These are phyloP conservation scores for Bos javanicus DNA, from an alignment of 2,113 vertebrate species.

Conservation along the genomic window DNA sequence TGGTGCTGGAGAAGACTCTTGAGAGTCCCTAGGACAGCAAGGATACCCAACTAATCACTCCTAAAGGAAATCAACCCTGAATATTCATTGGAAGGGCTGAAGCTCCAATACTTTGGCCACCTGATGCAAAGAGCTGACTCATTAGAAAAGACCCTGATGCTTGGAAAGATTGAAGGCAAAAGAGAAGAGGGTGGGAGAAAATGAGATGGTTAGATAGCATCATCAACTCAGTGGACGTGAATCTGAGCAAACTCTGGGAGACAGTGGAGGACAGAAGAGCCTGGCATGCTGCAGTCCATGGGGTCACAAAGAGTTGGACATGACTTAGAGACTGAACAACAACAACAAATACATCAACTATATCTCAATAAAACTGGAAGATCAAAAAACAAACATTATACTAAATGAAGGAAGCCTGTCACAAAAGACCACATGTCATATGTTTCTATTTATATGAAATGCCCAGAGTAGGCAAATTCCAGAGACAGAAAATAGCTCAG, in stretches of 20 bases:
- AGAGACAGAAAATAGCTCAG: constrained; percentile 27
- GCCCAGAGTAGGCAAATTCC: background rate
- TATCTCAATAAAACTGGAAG: background rate
- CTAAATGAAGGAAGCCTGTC: background rate
- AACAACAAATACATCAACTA: background rate
- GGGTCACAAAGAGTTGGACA: background rate
- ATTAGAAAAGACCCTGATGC: background rate
- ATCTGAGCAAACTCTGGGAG: background rate
- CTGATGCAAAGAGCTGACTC: background rate
- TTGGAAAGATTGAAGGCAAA: background rate
- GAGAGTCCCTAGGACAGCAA: background rate
- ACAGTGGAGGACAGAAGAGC: background rate
- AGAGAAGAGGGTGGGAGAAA: background rate
- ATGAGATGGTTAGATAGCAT: background rate
- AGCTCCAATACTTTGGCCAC: background rate
- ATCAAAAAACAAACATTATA: background rate
- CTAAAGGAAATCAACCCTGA: background rate
- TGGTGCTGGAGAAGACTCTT: background rate
- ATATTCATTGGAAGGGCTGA: background rate
- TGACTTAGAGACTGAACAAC: background rate
- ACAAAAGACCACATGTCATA: background rate
- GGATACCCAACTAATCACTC: background rate
- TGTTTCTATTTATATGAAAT: constrained; percentile 27
- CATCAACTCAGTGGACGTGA: background rate
- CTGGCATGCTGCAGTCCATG: background rate